phyloP scores from a whole-genome alignment of 1,140 invertebrate species.

The Sitophilus oryzae region DNA sequence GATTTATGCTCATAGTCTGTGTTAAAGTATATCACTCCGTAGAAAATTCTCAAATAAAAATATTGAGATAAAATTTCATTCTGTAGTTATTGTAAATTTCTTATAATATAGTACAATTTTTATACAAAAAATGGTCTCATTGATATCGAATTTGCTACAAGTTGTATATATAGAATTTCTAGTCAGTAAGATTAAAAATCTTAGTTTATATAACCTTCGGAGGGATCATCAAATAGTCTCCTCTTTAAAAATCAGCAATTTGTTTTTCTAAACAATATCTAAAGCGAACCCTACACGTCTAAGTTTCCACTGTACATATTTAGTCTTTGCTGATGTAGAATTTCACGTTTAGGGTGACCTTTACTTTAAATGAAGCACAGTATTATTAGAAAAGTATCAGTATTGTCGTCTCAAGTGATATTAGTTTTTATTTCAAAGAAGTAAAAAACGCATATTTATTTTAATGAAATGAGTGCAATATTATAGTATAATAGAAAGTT shows the following conservation, averaged over 20 bases:
- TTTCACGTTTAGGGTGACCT: background rate
- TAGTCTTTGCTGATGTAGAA: too few relatives aligned
- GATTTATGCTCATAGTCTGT: too few relatives aligned
- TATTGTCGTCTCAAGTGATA: conserved; percentile 34
- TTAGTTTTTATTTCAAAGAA: conserved; percentile 18
- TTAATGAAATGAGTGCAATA: conserved; percentile 2
- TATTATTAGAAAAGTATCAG: conserved; percentile 33
- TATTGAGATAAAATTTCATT: background rate
- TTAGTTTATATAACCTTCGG: conserved; percentile 2
- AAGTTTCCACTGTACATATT: too few relatives aligned
- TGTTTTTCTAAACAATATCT: too few relatives aligned
- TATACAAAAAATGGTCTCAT: conserved; percentile 33
- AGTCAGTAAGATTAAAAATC: conserved; percentile 6
- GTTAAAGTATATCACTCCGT: too few relatives aligned
- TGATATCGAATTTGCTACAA: conserved; percentile 24
- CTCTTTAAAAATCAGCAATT: too few relatives aligned
- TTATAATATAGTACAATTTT: conserved; percentile 42
- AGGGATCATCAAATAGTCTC: too few relatives aligned
- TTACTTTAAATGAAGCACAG: conserved; percentile 19
- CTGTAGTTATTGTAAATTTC: conserved; percentile 25
- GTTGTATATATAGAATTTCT: conserved; percentile 6
- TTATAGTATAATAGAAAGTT: conserved; percentile 3
- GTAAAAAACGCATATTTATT: background rate
- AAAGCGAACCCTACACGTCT: conserved; percentile 4
- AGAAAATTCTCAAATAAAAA: too few relatives aligned